Base-by-base conservation (phyloP, 2,797 vertebrate genomes). In the Chloroceryle amazona region DNA sequence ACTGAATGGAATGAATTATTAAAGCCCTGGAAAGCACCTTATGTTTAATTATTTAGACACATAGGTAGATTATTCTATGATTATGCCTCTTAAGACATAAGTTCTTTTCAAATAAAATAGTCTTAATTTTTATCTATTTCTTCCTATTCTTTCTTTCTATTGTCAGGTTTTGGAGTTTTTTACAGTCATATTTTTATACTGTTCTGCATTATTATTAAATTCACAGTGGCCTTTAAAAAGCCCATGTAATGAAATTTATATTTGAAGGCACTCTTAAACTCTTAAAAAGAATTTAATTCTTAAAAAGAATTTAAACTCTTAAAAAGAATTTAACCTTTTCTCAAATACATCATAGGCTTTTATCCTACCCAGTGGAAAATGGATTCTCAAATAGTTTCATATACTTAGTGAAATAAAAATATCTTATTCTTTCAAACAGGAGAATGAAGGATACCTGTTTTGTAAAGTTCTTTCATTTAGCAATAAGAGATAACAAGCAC, bases 1-100 rank as follows among this genome's bases (percentile, higher is more conserved):
- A 92, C 47, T 73, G 29, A 90, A 86, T 75, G 72, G 97, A 97
- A 95, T 92, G 25, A 49, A 87, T 95, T 87, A 95, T 96, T 97
- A 95, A 96, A 95, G 46, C 44, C 82, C 70, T 79, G 57, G 71
- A 96, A 98, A 96, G 35, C 65, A 87, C 65, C 68, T 85, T 94
- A 29, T 86, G n/a, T 96, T 95, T 93, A 92, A 88, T 93, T 94
- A 94, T 95, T 94, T 96, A 96, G 74, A 75, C 54, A 58, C 29
- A 29, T 55, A 79, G 58, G 10, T 81, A 89, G 41, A 94, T 95
- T 47, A 47, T 47, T 47, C 22, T 47, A 47, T 23, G 21, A 47
- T 47, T 79, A 93, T 20, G 17, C 60, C 23, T 73, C 80, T 90
- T 84, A 91, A 67, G 13, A 57, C 13, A 73, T 39, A 90, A 74